Percentiles rank a stretch among this genome's conserved stretches.
Evolutionary conservation across 1,140 invertebrate species (phyloP).

Genomic region (Pomacea maculata): DNA sequence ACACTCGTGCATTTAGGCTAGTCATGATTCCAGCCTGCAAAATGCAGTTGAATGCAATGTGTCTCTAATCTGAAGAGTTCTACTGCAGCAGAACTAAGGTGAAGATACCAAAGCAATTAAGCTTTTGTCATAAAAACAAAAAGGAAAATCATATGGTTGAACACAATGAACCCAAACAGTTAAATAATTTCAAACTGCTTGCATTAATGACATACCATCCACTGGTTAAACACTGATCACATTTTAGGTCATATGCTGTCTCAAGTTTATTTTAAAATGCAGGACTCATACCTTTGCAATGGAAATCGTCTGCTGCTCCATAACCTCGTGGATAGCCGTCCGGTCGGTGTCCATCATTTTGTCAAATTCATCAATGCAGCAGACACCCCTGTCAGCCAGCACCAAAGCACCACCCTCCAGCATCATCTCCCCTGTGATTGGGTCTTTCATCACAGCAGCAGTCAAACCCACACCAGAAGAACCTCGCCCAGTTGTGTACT

Average conservation of each 20-base stretch:
- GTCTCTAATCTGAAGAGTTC: background rate
- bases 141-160: background rate
- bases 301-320: slow-evolving; percentile 99
- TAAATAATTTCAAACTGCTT: too few species aligned
- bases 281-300: slow-evolving; percentile 86
- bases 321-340: slow-evolving; percentile 97
- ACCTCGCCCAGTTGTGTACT: slow-evolving; percentile 96
- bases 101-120: too few species aligned
- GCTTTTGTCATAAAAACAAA: background rate
- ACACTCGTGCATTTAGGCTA: slow-evolving; percentile 93
- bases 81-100: background rate
- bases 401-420: slow-evolving; percentile 98
- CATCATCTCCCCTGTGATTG: slow-evolving; percentile 95
- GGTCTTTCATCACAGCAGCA: slow-evolving; percentile 97
- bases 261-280: background rate
- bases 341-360: slow-evolving; percentile 97
- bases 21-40: slow-evolving; percentile 95
- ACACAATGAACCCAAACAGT: background rate
- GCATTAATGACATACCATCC: background rate
- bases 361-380: slow-evolving; percentile 99
- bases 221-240: background rate
- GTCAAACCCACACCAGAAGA: slow-evolving; percentile 98
- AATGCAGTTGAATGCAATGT: slow-evolving; percentile 35
- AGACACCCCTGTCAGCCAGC: slow-evolving; percentile 95
- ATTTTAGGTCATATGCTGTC: background rate